These are phyloP conservation scores for Lottia scabra DNA, from an alignment of 2,888 invertebrate species.

Conservation along the genomic window DNA sequence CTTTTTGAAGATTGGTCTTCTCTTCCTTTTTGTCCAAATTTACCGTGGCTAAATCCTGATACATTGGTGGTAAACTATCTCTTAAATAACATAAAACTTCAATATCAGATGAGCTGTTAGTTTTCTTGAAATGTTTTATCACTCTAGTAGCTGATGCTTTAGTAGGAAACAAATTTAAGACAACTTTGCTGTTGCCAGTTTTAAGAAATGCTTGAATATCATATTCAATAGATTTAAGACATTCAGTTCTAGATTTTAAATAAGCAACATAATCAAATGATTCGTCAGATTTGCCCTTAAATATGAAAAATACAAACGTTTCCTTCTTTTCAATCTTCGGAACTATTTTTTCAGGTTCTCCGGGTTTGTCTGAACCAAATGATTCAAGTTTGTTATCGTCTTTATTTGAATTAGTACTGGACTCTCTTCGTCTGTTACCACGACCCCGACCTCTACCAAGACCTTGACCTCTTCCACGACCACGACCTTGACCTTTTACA, in stretches of 20 bases:
- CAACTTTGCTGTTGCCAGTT: not conserved
- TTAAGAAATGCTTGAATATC: not conserved
- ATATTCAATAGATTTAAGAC: not conserved
- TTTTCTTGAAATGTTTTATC: not conserved
- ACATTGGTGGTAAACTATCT: not conserved
- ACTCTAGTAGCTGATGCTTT: not conserved
- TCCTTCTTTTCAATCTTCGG: not conserved
- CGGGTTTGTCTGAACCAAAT: too few relatives aligned
- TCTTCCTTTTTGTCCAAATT: not conserved
- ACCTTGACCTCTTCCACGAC: too few relatives aligned
- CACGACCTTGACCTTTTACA: too few relatives aligned
- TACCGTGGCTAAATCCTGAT: not conserved
- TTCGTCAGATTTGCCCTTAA: not conserved
- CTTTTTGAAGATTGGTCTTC: not conserved
- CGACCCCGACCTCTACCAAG: too few relatives aligned
- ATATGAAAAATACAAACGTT: not conserved
- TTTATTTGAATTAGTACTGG: too few relatives aligned
- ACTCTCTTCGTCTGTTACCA: too few relatives aligned
- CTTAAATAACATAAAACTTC: not conserved
- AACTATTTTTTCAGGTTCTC: not conserved
- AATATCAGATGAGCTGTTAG: not conserved
- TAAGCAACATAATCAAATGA: not conserved
- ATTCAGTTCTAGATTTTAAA: not conserved
- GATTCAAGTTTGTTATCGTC: too few relatives aligned
- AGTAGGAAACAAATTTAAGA: not conserved